These are phyloP conservation scores for Aporrectodea caliginosa DNA, from an alignment of 1,140 invertebrate genomes.

Conservation along the genomic window DNA sequence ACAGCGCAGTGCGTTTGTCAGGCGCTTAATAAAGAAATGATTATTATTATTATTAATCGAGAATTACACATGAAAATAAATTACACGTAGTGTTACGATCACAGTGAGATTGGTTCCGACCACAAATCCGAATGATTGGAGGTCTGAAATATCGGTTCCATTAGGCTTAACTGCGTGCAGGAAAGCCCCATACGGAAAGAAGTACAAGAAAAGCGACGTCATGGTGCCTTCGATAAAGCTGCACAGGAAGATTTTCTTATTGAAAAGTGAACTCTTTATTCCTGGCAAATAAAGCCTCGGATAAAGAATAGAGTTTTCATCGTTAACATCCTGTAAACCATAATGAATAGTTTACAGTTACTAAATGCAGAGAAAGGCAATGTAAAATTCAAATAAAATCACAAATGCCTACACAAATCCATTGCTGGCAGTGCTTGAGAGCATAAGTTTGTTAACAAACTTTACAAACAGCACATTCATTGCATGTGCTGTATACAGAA, in stretches of 20 bases:
- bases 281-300: constrained; percentile 17
- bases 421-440: too few relatives aligned
- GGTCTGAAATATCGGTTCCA: neutral
- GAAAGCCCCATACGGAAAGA: neutral
- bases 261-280: constrained; percentile 4
- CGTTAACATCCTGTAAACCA: constrained; percentile 18
- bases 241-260: constrained; percentile 7
- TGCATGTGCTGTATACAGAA: too few relatives aligned
- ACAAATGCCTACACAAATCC: too few relatives aligned
- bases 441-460: too few relatives aligned
- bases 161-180: neutral
- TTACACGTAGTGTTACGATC: neutral
- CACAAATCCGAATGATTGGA: neutral
- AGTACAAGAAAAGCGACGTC: constrained; percentile 7
- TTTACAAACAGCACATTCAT: too few relatives aligned
- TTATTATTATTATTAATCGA: neutral
- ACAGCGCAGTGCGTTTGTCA: too few relatives aligned
- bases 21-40: neutral
- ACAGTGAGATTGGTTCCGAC: neutral
- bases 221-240: constrained; percentile 10
- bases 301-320: constrained; percentile 14
- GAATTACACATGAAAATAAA: neutral
- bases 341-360: too few relatives aligned
- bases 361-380: too few relatives aligned
- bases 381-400: too few relatives aligned